phyloP scores from a whole-genome alignment of 2,888 invertebrate genomes.

The Brachyopa scutellaris region DNA sequence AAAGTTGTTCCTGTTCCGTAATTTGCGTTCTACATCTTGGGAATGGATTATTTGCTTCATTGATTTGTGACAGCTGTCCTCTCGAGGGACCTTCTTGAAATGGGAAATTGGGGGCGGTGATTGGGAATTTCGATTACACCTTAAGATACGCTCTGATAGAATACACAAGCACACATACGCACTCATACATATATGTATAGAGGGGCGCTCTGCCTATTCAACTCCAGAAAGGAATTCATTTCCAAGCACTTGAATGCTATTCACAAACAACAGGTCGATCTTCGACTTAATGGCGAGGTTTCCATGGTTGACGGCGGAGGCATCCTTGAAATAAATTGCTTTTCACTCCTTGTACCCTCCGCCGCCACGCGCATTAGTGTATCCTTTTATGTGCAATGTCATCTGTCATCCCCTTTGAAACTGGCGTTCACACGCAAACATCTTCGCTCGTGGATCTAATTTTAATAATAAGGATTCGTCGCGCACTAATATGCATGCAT shows the following conservation, averaged over 20 bases:
- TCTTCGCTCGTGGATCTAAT: slow-evolving; percentile 35
- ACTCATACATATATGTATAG: no score
- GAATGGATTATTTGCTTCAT: slow-evolving; percentile 51
- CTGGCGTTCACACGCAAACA: background rate
- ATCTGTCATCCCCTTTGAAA: background rate
- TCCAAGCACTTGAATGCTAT: slow-evolving; percentile 30
- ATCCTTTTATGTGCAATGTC: slow-evolving; percentile 24
- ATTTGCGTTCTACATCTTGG: slow-evolving; percentile 24
- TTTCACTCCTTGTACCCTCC: slow-evolving; percentile 24
- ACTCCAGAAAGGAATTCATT: slow-evolving; percentile 11
- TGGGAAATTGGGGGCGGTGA: slow-evolving; percentile 20
- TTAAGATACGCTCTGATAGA: background rate
- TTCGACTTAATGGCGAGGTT: slow-evolving; percentile 31
- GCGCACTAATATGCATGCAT: slow-evolving; percentile 9
- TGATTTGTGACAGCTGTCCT: slow-evolving; percentile 39
- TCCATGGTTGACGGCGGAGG: slow-evolving; percentile 22
- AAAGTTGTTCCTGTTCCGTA: slow-evolving; percentile 19
- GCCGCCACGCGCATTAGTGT: background rate
- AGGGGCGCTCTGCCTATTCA: background rate
- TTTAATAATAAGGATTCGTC: slow-evolving; percentile 60
- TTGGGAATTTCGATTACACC: slow-evolving; percentile 21
- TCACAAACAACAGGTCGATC: slow-evolving; percentile 62
- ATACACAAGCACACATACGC: background rate
- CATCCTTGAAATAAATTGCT: slow-evolving; percentile 70
- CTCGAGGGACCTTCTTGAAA: background rate